A percentile compares a stretch with the other conserved stretches of the same genome.
Evolutionary conservation across 1,140 invertebrate genomes (phyloP).

Genomic region (Ostrea denselamellosa): DNA sequence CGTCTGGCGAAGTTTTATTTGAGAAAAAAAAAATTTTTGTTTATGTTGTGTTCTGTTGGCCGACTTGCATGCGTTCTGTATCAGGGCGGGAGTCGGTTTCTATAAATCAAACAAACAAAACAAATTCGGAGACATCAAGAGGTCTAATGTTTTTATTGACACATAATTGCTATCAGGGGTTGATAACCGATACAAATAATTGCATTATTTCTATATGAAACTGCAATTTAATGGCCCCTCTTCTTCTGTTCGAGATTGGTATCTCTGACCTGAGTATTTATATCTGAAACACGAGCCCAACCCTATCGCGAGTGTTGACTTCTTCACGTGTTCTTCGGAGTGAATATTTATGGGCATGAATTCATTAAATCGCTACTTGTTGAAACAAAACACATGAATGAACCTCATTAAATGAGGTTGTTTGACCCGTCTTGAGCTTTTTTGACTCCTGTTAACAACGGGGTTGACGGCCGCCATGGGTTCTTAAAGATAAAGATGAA

Average conservation of each 20-base stretch:
- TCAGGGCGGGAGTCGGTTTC: no score
- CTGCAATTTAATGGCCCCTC: background rate
- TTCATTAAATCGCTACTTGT: constrained; percentile 18
- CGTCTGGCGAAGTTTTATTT: background rate
- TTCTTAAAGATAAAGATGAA: background rate
- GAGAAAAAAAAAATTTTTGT: background rate
- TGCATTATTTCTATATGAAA: constrained; percentile 3
- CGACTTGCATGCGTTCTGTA: no score
- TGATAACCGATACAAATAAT: constrained; percentile 30
- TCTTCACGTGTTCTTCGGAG: constrained; percentile 8
- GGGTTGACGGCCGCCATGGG: background rate
- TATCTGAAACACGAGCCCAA: background rate
- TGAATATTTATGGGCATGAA: constrained; percentile 30
- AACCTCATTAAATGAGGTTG: background rate
- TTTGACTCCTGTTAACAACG: background rate
- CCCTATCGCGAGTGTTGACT: background rate
- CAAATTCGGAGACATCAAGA: background rate
- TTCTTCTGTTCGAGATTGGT: background rate
- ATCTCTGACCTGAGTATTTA: background rate
- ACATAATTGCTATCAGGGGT: background rate
- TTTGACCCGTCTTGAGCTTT: background rate
- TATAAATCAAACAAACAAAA: background rate
- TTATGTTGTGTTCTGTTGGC: background rate
- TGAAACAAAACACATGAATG: constrained; percentile 25
- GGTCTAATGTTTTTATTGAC: background rate